These are phyloP conservation scores for Lamprologus callipterus DNA, from an alignment of 2,113 vertebrate genomes.

Conservation along the genomic window DNA sequence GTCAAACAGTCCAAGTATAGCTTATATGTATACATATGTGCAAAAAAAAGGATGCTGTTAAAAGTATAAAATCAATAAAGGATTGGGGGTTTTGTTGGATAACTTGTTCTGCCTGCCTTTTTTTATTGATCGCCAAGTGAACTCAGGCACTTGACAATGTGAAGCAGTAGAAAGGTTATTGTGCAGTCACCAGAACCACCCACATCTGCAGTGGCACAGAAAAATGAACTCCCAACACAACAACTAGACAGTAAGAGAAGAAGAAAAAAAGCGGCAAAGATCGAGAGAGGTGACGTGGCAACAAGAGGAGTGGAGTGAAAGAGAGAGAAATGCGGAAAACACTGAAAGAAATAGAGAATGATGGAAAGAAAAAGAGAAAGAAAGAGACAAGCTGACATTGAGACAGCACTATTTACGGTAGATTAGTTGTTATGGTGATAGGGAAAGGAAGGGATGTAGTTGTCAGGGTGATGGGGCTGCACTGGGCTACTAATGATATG, in stretches of 20 bases:
- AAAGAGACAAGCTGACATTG: neutral
- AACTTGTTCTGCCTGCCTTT: slow-evolving; percentile 29
- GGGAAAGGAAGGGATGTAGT: slow-evolving; percentile 53
- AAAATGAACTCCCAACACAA: slow-evolving; percentile 31
- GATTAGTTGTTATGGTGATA: slow-evolving; percentile 72
- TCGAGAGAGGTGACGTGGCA: slow-evolving; percentile 14
- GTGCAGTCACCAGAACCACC: slow-evolving; percentile 66
- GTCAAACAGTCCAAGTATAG: neutral
- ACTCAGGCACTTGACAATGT: slow-evolving; percentile 37
- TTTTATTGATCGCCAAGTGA: slow-evolving; percentile 45
- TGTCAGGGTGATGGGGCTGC: slow-evolving; percentile 66
- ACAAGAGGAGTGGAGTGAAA: slow-evolving; percentile 4
- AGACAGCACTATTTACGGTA: slow-evolving; percentile 56
- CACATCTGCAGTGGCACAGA: slow-evolving; percentile 57
- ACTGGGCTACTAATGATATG: slow-evolving; percentile 57
- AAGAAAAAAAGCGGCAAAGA: neutral
- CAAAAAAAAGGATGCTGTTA: neutral
- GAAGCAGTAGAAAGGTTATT: slow-evolving; percentile 53
- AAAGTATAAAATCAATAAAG: slow-evolving; percentile 2
- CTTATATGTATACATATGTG: neutral
- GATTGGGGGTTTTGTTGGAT: slow-evolving; percentile 8
- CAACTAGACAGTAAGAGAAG: neutral
- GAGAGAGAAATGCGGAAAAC: neutral
- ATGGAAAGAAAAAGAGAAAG: neutral
- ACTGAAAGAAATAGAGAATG: slow-evolving; percentile 6